Conservation (phyloP, 2,888 invertebrate genomes). For the Thecophora atra region DNA sequence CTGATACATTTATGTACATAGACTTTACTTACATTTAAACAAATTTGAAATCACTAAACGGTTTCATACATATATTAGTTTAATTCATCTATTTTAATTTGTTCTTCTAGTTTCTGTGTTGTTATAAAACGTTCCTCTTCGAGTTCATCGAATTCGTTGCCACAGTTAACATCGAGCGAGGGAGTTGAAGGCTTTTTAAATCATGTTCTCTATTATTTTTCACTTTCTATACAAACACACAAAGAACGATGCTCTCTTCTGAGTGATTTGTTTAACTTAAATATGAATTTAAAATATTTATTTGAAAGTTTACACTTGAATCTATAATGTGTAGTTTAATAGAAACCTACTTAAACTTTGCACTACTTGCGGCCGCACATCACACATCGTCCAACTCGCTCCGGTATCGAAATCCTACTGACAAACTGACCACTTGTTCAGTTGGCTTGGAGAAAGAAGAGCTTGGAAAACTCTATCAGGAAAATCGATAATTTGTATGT, state of each 20-base stretch:
- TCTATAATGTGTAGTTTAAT: neutral
- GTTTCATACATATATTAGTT: too few relatives aligned
- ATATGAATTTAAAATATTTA: too few relatives aligned
- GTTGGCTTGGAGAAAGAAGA: neutral
- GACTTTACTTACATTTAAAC: too few relatives aligned
- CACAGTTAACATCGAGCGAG: neutral
- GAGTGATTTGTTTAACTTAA: too few relatives aligned
- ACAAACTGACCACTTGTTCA: neutral
- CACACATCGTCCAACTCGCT: neutral
- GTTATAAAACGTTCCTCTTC: neutral
- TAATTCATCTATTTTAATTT: too few relatives aligned
- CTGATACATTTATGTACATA: too few relatives aligned
- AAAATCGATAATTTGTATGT: conserved; percentile 32
- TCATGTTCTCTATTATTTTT: neutral
- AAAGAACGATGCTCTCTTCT: too few relatives aligned
- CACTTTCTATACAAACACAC: too few relatives aligned
- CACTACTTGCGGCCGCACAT: neutral
- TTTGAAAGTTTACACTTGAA: too few relatives aligned
- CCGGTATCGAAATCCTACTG: conserved; percentile 15
- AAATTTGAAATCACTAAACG: too few relatives aligned
- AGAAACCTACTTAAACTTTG: neutral
- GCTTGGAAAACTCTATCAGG: conserved; percentile 16
- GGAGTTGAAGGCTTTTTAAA: neutral
- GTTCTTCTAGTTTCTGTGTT: neutral
- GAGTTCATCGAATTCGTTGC: neutral